Base-by-base conservation (phyloP, 2,797 vertebrate species). In the Allochrocebus solatus region DNA sequence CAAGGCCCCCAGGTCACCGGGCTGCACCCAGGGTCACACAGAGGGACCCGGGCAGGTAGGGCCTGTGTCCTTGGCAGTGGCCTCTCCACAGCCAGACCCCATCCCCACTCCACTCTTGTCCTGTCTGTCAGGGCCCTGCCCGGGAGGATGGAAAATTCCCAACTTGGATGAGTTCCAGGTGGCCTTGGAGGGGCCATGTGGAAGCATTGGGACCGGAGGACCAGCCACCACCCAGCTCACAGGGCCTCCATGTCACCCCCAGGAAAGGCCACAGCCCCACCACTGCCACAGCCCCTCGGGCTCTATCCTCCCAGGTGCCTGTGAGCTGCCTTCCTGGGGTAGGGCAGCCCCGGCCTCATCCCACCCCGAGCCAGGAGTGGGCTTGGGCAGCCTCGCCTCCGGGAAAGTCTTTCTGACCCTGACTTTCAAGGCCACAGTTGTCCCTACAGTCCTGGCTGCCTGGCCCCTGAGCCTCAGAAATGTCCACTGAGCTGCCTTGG, bases 311-410 rank as follows among this genome's bases (percentile, higher is more conserved):
- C 39, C 8, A 2, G 12, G 46, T 1, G 11, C 17, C 36, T 2
- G 10, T 13, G 1, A 43, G 43, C 43, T 33, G 50, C n/a, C 70
- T 79, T 36, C 28, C 75, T 5, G 0, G 3, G 55, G 28, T 33
- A 41, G 67, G 30, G 4, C 22, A 26, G 41, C 16, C 81, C 26
- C 13, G 1, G 36, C n/a, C 50, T 78, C 22, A 0, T 12, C 6
- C 0, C 19, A 1, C 8, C 75, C 78, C 1, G 3, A 64, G 9
- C 61, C 46, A 8, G 28, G 16, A 22, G 13, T 1, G 13, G 70
- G n/a, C 41, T 4, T 0, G 0, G 41, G 9, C 0, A 0, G 14
- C 53, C 8, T 5, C 0, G 2, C 30, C 48, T 6, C 30, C 5
- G 2, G 70, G 11, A 12, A 76, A 13, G 41, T 17, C 75, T 46